Evolutionary conservation across 2,113 vertebrate species (phyloP), one percentile per base, ranked within the genome.

Genomic region (Gobiocypris rarus): DNA sequence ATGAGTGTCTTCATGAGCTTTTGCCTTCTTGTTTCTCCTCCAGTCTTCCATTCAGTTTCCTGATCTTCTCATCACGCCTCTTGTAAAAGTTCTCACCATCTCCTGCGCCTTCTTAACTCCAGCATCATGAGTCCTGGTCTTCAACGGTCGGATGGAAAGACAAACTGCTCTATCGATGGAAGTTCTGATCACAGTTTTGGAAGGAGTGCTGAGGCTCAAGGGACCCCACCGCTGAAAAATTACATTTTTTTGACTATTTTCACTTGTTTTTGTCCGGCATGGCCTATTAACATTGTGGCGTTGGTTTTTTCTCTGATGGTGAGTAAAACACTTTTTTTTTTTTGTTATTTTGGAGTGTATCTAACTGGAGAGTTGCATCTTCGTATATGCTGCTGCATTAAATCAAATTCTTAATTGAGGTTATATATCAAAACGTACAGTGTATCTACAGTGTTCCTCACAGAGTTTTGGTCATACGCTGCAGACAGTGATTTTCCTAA

Each of bases 251-350:
- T 96, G 87, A 93, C 94, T 90, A 95, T 97, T 88, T 86, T 96
- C 89, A 78, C 96, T 56, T 97, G 96, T 69, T 96, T 97, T 88
- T 97, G 96, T 82, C 96, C 95, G 1, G 94, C 95, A 9, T 96
- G 96, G 92, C 96, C 95, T 87, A 38, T 97, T 91, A 97, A 96
- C 87, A 96, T 97, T 59, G 94, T 97, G 87, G 95, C 93, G 17
- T 93, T 97, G 88, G 94, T 95, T 75, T 96, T 96, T 86, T 95
- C 96, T 59, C 86, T 97, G 85, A 92, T 96, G 95, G 96, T 97
- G 89, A 96, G 96, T 81, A 26, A 8, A n/a, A 75, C 59, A 24
- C 10, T n/a, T n/a, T 13, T 9, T 24, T 24, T 2, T 63, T 28
- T 14, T 28, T 28, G 5, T 10, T n/a, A 69, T 22, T 69, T 9